Evolutionary conservation across 2,888 invertebrate species (phyloP).

Genomic region (Escarpia spicata): DNA sequence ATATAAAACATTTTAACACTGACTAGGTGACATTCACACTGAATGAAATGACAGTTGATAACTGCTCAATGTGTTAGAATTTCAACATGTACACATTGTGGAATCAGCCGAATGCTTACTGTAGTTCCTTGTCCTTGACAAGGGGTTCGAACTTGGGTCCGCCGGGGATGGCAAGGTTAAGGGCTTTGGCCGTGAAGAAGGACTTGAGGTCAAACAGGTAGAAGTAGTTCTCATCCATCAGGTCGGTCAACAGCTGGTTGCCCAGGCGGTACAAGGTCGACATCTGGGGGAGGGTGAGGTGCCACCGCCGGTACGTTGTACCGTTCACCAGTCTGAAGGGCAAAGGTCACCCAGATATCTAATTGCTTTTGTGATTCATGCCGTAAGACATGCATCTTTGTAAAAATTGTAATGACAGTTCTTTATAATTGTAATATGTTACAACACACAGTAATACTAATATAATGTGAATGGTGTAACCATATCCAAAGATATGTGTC

Average conservation of each 20-base stretch:
- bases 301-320: constrained; percentile 96
- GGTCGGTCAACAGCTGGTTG: constrained; percentile 95
- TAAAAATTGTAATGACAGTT: background rate
- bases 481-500: background rate
- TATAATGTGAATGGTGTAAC: background rate
- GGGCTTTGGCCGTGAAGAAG: constrained; percentile 98
- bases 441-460: background rate
- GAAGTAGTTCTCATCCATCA: constrained; percentile 98
- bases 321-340: constrained; percentile 85
- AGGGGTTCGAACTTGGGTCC: constrained; percentile 99
- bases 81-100: background rate
- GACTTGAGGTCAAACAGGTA: constrained; percentile 99
- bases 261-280: constrained; percentile 96
- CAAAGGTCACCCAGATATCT: background rate
- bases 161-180: constrained; percentile 99
- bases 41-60: too few species aligned
- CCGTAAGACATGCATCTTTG: background rate
- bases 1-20: too few species aligned
- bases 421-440: background rate
- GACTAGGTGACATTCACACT: too few species aligned
- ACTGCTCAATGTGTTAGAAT: background rate
- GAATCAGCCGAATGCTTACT: constrained; percentile 67
- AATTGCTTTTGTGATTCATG: background rate
- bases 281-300: constrained; percentile 94
- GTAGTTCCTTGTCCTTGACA: constrained; percentile 96